Conservation (phyloP, 2,797 vertebrate species). For the Danio jaintianensis region DNA sequence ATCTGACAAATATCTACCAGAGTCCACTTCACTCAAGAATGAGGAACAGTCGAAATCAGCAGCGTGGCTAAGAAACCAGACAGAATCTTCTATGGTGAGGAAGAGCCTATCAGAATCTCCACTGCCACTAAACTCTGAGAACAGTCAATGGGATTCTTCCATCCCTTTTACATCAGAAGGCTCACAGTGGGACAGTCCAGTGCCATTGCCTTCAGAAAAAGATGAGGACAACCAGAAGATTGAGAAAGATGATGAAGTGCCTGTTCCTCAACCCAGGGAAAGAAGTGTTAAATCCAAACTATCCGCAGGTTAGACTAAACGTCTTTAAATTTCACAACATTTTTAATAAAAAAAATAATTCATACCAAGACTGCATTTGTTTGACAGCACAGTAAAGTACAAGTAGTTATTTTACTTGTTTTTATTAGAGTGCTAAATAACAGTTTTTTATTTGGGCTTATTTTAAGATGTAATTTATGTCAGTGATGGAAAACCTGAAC, state of each 20-base stretch:
- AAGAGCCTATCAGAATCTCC: slow-evolving; percentile 53
- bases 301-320: slow-evolving; percentile 63
- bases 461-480: too few species aligned
- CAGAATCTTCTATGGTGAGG: slow-evolving; percentile 16
- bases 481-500: too few species aligned
- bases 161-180: slow-evolving; percentile 61
- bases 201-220: slow-evolving; percentile 41
- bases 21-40: slow-evolving; percentile 21
- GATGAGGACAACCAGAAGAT: slow-evolving; percentile 28
- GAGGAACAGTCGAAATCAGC: slow-evolving; percentile 25
- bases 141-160: slow-evolving; percentile 62
- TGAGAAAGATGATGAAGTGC: slow-evolving; percentile 62
- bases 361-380: too few species aligned
- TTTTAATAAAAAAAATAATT: too few species aligned
- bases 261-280: slow-evolving; percentile 68
- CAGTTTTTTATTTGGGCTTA: too few species aligned
- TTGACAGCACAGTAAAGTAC: too few species aligned
- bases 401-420: too few species aligned
- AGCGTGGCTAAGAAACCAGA: not conserved
- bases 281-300: slow-evolving; percentile 50
- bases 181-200: slow-evolving; percentile 57
- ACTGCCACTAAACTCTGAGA: slow-evolving; percentile 63
- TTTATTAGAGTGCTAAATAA: too few species aligned
- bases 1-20: slow-evolving; percentile 47
- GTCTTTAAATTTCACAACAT: not conserved